phyloP scores from a whole-genome alignment of 2,797 vertebrate species.

The Anguilla marmorata region DNA sequence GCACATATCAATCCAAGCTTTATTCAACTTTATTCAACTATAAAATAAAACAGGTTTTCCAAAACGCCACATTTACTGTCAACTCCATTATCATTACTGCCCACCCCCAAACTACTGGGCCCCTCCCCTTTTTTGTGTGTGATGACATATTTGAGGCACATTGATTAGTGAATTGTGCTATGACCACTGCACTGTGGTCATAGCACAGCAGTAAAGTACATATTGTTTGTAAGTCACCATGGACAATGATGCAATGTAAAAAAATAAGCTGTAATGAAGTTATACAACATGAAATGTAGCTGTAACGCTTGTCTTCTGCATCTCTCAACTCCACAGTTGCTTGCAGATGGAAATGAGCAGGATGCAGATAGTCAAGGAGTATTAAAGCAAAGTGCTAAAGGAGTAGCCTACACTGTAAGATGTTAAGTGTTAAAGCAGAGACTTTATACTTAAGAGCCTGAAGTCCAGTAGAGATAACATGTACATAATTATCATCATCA shows the following conservation, averaged over 20 bases:
- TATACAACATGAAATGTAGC: not conserved
- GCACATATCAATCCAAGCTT: not conserved
- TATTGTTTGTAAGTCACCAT: not conserved
- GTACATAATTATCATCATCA: not conserved
- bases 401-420: not conserved
- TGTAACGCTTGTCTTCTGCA: not conserved
- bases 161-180: not conserved
- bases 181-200: not conserved
- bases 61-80: not conserved
- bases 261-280: not conserved
- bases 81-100: not conserved
- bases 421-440: not conserved
- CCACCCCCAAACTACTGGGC: not conserved
- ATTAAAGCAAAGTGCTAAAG: not conserved
- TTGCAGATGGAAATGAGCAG: not conserved
- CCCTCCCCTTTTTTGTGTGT: not conserved
- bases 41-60: not conserved
- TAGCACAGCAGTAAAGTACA: not conserved
- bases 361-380: not conserved
- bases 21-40: not conserved
- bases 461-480: not conserved
- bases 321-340: not conserved
- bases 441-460: not conserved
- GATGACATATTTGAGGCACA: not conserved
- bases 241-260: not conserved